Base-by-base conservation (phyloP, 2,113 vertebrate genomes). In the Galbula dea region DNA sequence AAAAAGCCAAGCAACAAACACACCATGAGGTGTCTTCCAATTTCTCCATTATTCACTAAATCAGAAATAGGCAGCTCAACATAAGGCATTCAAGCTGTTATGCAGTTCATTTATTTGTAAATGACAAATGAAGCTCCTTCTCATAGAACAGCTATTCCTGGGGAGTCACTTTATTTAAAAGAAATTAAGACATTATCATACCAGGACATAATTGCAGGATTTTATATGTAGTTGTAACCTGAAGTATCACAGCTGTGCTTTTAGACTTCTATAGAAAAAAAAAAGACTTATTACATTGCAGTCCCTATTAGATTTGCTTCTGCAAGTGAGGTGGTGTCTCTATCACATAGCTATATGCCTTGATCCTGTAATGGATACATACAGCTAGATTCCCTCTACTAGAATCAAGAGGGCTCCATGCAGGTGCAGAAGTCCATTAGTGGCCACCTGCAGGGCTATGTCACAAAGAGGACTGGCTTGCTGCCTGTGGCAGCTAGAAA, bases 21-120 rank as follows among this genome's bases (percentile, higher is more conserved):
- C 57, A 69, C 15, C 41, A 73, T 13, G 37, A 89, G 48, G 26
- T 41, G 19, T 55, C 72, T 34, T 94, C 52, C 68, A 95, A 22
- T 74, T 89, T 52, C 86, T 85, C n/a, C 48, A 88, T 93, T 92
- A 94, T 71, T 93, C 80, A 90, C 94, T 86, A 95, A 54, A 80
- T 76, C 75, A 67, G 59, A 88, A 95, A 87, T 36, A 91, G 57
- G 59, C 54, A 94, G 67, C 43, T 88, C 3, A 5, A 83, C 89
- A 94, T 58, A 96, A 82, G 80, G 90, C 52, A 89, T 86, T 58
- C 92, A 93, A 93, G 83, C 88, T 93, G 83, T 82, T 89, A 76
- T 0, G 4, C 68, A 93, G 85, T 61, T 72, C 19, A 87, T 36
- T 92, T 90, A 92, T 89, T 89, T 93, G 58, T 66, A 94, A 96